Evolutionary conservation across 2,113 vertebrate species (phyloP), one percentile per base, ranked within the genome.

Genomic region (Mesoclemmys tuberculata): DNA sequence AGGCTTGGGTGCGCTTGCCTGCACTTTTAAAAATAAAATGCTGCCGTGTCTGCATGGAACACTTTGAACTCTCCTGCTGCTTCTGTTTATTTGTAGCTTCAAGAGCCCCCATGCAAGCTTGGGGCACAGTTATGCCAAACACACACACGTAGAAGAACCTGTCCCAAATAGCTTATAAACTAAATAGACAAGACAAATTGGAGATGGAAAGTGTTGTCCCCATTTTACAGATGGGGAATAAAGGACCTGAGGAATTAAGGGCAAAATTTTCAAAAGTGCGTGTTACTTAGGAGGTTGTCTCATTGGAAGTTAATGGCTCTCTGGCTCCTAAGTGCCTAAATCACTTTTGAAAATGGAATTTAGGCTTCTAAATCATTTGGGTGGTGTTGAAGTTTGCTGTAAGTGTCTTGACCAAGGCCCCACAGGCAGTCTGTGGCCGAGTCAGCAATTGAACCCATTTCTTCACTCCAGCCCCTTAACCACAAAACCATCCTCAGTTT

Each of bases 351-450:
- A 51, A 96, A 85, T 16, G 14, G 13, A 68, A 0, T 24, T 80
- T 91, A 10, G 16, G 48, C 9, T 90, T 88, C 51, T 31, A 71
- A 71, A 71, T 19, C 61, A 71, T 38, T 19, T 38, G 64, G 8
- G 64, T 64, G 64, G 5, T 71, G 38, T 71, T 71, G 35, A 71
- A 71, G 18, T 90, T 54, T 58, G 56, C 31, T 38, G 55, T 54
- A 0, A 1, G 82, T 10, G 14, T n/a, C 80, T 81, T 95, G 38
- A 49, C 75, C 49, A 5, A 58, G 55, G 22, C 89, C 71, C 24
- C 16, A 5, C 48, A 82, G 51, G 38, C 27, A 61, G 74, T 51
- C 19, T 0, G 0, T 58, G 84, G 27, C 51, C 38, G 18, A 68
- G 10, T 80, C 29, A 64, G 71, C 29, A 90, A 14, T 24, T 38